Evolutionary conservation across 30 jellyfish, hydroid and myxozoan genomes (phyloP).

Genomic region (Chrysaora quinquecirrha): DNA sequence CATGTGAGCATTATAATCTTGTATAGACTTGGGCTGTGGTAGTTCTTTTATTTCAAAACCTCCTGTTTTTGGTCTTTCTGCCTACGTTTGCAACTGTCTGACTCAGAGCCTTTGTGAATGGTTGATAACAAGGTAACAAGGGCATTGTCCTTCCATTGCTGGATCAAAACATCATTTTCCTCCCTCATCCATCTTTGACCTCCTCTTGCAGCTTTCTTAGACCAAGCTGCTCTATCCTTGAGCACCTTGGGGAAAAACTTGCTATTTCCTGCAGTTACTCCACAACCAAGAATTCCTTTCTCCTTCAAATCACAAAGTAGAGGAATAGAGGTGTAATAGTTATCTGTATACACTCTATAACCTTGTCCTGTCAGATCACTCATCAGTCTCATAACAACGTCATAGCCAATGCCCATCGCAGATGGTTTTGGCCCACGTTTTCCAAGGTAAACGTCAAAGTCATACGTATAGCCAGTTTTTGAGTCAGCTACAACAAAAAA

Average conservation of each 20-base stretch:
- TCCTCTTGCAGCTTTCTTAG: no score
- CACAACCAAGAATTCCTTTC: slow-evolving; percentile 32
- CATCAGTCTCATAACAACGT: slow-evolving; percentile 39
- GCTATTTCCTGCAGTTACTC: slow-evolving; percentile 16
- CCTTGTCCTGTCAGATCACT: slow-evolving; percentile 20
- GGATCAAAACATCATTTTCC: not conserved
- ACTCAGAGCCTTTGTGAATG: slow-evolving; percentile 17
- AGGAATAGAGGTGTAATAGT: slow-evolving; percentile 33
- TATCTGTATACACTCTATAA: slow-evolving; percentile 33
- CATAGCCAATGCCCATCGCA: slow-evolving; percentile 2
- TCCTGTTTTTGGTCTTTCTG: slow-evolving; percentile 13
- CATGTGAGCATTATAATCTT: slow-evolving; percentile 46
- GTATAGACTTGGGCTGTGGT: slow-evolving; percentile 19
- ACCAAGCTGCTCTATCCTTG: not conserved
- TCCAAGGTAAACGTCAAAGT: slow-evolving; percentile 46
- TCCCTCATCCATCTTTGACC: not conserved
- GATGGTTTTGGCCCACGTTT: slow-evolving; percentile 18
- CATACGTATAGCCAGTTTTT: slow-evolving; percentile 50
- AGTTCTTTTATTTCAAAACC: slow-evolving; percentile 13
- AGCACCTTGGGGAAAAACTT: slow-evolving; percentile 7
- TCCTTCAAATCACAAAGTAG: slow-evolving; percentile 7
- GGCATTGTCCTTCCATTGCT: no score
- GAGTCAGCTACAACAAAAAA: slow-evolving; percentile 55
- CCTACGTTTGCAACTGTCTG: slow-evolving; percentile 6
- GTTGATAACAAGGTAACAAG: not conserved